Percentiles rank a stretch among this genome's conserved stretches.
These are phyloP conservation scores for Nicator chloris DNA, from an alignment of 2,113 vertebrate species.

Conservation along the genomic window DNA sequence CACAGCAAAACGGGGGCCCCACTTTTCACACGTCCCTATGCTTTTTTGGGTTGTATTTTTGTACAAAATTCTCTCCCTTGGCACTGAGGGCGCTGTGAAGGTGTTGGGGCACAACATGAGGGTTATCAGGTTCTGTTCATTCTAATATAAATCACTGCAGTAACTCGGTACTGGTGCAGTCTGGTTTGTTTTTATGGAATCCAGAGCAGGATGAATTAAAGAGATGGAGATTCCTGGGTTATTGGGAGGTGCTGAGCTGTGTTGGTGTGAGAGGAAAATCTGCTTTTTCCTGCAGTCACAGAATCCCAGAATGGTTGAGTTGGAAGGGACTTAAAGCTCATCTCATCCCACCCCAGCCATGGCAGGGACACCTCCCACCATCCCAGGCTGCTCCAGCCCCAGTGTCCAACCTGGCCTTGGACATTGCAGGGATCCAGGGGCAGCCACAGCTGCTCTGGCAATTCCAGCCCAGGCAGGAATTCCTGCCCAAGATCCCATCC, in stretches of 20 bases:
- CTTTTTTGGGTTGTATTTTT: neutral
- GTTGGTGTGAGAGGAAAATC: neutral
- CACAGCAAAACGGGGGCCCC: fast-evolving
- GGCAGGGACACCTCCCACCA: fast-evolving
- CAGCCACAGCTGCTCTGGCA: neutral
- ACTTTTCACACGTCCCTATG: fast-evolving
- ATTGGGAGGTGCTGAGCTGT: neutral
- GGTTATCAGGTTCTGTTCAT: neutral
- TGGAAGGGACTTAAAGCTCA: neutral
- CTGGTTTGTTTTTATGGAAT: neutral
- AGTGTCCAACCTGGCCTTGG: neutral
- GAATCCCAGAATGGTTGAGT: neutral
- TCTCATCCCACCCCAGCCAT: neutral
- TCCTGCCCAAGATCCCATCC: no score
- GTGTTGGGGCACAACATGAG: neutral
- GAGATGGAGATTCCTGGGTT: neutral
- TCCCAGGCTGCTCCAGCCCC: neutral
- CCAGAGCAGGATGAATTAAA: neutral
- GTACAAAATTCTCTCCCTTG: neutral
- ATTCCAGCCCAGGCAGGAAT: neutral
- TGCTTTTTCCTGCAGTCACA: neutral
- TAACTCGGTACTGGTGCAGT: no score
- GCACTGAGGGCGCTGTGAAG: fast-evolving
- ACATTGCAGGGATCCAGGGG: neutral
- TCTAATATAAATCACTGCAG: neutral